Percentiles rank a stretch among this genome's conserved stretches.
Conservation (phyloP, 2,113 vertebrate genomes). For the Pygoscelis adeliae region DNA sequence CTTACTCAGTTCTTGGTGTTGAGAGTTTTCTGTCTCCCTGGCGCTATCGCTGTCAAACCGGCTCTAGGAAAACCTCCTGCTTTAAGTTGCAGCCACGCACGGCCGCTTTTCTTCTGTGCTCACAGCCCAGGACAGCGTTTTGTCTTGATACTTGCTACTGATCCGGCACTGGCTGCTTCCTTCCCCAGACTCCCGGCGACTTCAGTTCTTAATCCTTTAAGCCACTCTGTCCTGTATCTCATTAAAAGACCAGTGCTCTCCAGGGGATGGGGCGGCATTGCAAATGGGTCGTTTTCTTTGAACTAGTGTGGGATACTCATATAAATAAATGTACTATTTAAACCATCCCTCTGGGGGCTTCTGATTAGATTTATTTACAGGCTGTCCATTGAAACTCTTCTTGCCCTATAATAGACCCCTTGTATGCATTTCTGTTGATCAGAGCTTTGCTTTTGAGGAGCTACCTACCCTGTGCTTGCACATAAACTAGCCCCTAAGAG, state of each 20-base stretch:
- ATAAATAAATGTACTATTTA: neutral
- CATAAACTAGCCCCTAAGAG: neutral
- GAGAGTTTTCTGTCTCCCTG: neutral
- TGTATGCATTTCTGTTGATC: neutral
- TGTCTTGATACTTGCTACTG: neutral
- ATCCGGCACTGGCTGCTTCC: neutral
- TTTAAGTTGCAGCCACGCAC: accelerated
- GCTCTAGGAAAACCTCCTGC: neutral
- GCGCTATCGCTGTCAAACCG: neutral
- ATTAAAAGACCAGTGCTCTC: neutral
- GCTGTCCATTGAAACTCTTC: neutral
- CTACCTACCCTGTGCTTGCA: neutral
- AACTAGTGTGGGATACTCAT: neutral
- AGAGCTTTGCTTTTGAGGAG: neutral
- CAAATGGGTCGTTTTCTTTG: conserved; percentile 16
- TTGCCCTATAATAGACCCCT: neutral
- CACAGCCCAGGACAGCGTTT: neutral
- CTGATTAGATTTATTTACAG: neutral
- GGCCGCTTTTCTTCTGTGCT: neutral
- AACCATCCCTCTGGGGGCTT: neutral
- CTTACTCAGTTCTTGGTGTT: accelerated
- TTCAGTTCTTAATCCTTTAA: conserved; percentile 46
- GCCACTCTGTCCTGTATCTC: conserved; percentile 3
- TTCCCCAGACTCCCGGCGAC: neutral
- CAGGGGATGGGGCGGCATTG: neutral